Base-by-base conservation (phyloP, 2,113 vertebrate genomes). In the Meles meles region DNA sequence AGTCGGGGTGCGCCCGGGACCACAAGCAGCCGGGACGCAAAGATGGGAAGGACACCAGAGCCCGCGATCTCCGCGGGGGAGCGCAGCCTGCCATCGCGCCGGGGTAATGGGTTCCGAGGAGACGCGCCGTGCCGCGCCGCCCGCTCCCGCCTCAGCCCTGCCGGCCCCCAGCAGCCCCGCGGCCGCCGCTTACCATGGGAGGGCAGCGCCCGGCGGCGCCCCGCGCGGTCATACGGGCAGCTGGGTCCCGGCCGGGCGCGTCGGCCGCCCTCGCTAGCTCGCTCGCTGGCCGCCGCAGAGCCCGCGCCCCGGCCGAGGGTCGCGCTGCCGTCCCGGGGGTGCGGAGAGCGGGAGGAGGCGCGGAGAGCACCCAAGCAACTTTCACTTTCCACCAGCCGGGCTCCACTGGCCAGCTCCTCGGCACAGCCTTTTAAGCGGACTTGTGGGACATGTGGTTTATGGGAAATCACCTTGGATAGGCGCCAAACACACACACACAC, bases 391-490 rank as follows among this genome's bases (percentile, higher is more conserved):
- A 77, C 83, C 27, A 88, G 96, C 92, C 87, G 88, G 93, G 93
- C 97, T 94, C 90, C 93, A 71, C 97, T 76, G 90, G 98, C 95
- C 98, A 90, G 93, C 96, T 59, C 67, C 98, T 97, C 96, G 95
- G 97, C 97, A 93, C 96, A 96, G 97, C 97, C 98, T 98, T 98
- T 98, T 98, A 98, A 98, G 97, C 91, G 82, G 90, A 91, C 90
- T 92, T 42, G 23, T 44, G 76, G 98, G 98, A 98, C 98, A 99
- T 98, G 98, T 98, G 98, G 97, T 98, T 98, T 98, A 98, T 98
- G 98, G 98, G 98, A 99, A 99, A 98, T 97, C 96, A 98, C 97
- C 94, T 94, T 98, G 98, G 98, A 92, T 71, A 20, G 39, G 85
- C 42, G 98, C 98, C 98, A 98, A 96, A 29, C 92, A 29, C 92